phyloP scores from a whole-genome alignment of 2,888 invertebrate species.

The Drosophila robusta region DNA sequence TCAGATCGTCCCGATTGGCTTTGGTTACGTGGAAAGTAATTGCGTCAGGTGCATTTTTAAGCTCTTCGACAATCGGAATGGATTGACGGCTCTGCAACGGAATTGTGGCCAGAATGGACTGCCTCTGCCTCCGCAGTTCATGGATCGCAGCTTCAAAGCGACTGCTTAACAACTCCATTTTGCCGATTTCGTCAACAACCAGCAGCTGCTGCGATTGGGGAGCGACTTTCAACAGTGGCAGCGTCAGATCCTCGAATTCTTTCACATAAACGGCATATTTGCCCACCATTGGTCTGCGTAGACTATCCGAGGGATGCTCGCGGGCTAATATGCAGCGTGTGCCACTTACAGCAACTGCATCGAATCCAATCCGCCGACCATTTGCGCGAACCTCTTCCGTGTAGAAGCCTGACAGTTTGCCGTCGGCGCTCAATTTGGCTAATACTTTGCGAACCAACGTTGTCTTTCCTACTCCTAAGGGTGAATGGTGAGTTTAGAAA shows the following conservation, averaged over 20 bases:
- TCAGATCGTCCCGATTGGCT: conserved; percentile 72
- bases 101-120: conserved; percentile 75
- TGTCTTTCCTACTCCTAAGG: conserved; percentile 88
- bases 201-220: conserved; percentile 58
- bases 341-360: conserved; percentile 86
- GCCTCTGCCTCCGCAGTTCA: conserved; percentile 42
- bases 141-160: conserved; percentile 68
- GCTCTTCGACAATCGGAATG: conserved; percentile 64
- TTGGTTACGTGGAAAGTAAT: conserved; percentile 68
- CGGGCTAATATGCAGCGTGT: conserved; percentile 86
- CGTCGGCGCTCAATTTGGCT: conserved; percentile 57
- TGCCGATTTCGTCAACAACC: conserved; percentile 83
- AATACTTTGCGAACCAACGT: conserved; percentile 86
- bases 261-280: conserved; percentile 87
- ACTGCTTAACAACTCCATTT: conserved; percentile 83
- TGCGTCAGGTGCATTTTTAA: conserved; percentile 54
- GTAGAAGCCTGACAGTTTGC: conserved; percentile 86
- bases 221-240: conserved; percentile 83
- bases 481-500: not conserved
- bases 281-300: conserved; percentile 86
- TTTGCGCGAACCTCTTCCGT: conserved; percentile 88
- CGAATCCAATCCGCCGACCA: conserved; percentile 87
- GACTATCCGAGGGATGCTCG: conserved; percentile 28
- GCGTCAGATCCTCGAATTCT: conserved; percentile 87
- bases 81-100: conserved; percentile 56